Conservation (phyloP, 2,113 vertebrate species). For the Muntiacus reevesi region DNA sequence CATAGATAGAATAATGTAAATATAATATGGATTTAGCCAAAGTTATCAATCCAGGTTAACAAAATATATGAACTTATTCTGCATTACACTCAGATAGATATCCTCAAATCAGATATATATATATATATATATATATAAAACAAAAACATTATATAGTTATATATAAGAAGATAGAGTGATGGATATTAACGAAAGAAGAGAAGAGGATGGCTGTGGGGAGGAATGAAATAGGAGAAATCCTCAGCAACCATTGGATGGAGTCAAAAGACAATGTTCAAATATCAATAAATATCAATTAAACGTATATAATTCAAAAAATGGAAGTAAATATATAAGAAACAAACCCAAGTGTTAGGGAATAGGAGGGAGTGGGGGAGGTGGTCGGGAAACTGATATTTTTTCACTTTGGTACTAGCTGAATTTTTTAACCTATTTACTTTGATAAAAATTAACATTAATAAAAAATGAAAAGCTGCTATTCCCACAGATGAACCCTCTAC, state of each 20-base stretch:
- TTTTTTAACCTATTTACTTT: background rate
- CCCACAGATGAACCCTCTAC: background rate
- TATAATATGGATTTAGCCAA: background rate
- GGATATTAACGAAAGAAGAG: background rate
- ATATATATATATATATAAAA: background rate
- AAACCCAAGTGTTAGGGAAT: background rate
- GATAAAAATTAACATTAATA: constrained; percentile 5
- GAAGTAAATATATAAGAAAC: background rate
- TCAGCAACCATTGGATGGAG: background rate
- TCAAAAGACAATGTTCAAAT: background rate
- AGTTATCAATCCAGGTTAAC: background rate
- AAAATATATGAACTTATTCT: background rate
- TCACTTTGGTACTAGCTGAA: background rate
- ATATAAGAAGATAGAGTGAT: background rate
- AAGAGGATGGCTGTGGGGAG: background rate
- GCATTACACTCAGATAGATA: background rate
- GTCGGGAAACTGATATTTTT: background rate
- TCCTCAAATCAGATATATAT: background rate
- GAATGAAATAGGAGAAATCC: background rate
- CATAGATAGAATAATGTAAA: background rate
- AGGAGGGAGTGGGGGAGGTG: background rate
- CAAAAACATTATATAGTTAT: background rate
- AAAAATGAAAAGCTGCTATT: background rate
- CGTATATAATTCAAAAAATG: background rate
- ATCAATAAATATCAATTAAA: background rate